Conservation (phyloP, 2,113 vertebrate genomes). For the Psilopogon haemacephalus region DNA sequence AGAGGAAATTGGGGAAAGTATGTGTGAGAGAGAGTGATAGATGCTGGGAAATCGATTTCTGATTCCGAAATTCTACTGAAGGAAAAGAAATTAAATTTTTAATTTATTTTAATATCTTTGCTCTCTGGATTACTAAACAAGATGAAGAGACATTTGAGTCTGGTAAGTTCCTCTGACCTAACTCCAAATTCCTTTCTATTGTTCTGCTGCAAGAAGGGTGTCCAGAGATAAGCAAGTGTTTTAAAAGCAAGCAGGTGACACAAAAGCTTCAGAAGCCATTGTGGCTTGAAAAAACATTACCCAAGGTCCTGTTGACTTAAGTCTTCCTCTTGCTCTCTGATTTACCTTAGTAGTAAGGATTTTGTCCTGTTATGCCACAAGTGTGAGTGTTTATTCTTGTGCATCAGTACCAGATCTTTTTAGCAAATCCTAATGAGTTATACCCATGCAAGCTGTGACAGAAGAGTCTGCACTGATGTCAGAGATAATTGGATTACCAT, state of each 20-base stretch:
- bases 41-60: neutral
- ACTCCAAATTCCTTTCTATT: neutral
- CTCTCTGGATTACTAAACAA: constrained; percentile 62
- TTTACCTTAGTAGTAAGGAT: neutral
- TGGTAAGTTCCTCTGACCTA: constrained; percentile 80
- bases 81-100: neutral
- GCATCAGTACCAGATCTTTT: neutral
- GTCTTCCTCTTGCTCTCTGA: neutral
- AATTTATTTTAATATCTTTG: constrained; percentile 48
- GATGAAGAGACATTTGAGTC: constrained; percentile 97
- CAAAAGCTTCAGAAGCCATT: neutral
- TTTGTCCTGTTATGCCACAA: neutral
- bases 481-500: constrained; percentile 38
- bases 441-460: neutral
- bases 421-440: neutral
- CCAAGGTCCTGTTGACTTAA: neutral
- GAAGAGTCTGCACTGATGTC: constrained; percentile 22
- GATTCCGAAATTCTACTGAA: neutral
- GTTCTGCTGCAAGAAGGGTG: neutral
- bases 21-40: neutral
- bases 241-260: neutral
- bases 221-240: neutral
- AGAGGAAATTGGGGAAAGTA: neutral
- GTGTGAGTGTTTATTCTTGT: neutral
- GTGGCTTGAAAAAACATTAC: neutral